Percentiles rank a stretch among this genome's conserved stretches.
Evolutionary conservation across 2,888 invertebrate species (phyloP).

Genomic region (Diarsia brunnea): DNA sequence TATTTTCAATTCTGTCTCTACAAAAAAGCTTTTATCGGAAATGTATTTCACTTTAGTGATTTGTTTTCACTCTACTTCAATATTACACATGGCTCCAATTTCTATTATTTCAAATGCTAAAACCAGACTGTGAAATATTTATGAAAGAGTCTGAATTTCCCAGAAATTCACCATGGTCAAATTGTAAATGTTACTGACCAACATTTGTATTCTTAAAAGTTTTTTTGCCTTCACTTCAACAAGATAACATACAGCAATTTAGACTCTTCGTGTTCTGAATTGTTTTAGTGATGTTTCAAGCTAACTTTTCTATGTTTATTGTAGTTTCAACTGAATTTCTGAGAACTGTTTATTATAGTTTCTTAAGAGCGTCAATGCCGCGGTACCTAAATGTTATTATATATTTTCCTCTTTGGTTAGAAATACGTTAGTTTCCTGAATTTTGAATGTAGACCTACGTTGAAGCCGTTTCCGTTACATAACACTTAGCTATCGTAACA

Average conservation of each 20-base stretch:
- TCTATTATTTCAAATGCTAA: background rate
- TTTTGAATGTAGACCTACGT: constrained; percentile 8
- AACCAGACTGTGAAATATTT: constrained; percentile 9
- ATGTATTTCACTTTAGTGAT: constrained; percentile 15
- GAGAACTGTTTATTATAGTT: constrained; percentile 14
- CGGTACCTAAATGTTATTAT: background rate
- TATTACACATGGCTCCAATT: background rate
- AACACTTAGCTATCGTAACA: constrained; percentile 35
- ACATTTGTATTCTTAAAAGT: constrained; percentile 37
- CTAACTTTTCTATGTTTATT: constrained; percentile 33
- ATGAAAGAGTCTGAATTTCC: constrained; percentile 1
- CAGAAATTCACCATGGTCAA: constrained; percentile 2
- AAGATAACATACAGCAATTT: constrained; percentile 37
- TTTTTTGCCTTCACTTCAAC: constrained; percentile 47
- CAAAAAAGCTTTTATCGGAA: constrained; percentile 21
- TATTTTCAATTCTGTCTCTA: constrained; percentile 10
- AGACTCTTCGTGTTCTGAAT: constrained; percentile 50
- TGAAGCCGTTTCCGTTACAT: constrained; percentile 26
- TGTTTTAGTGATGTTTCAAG: constrained; percentile 34
- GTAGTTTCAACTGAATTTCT: constrained; percentile 22
- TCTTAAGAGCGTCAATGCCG: background rate
- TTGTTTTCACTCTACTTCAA: constrained; percentile 8
- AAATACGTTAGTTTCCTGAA: too few relatives aligned
- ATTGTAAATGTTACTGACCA: constrained; percentile 26
- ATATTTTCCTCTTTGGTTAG: background rate